These are phyloP conservation scores for Limenitis camilla DNA, from an alignment of 2,888 invertebrate genomes.

Conservation along the genomic window DNA sequence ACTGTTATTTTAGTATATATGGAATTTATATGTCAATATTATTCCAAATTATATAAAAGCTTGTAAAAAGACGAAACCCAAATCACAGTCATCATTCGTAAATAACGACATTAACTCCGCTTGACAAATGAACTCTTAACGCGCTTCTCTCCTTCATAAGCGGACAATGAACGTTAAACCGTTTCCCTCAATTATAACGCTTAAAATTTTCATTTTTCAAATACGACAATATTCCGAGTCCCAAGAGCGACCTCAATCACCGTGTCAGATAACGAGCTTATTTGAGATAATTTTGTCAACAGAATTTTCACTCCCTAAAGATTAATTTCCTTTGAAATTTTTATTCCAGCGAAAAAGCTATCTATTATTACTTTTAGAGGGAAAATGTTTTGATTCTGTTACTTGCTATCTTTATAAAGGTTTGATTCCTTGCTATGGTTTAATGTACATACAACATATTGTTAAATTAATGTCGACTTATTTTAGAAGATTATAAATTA, in stretches of 20 bases:
- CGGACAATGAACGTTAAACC: neutral
- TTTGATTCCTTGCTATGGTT: no score
- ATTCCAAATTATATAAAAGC: no score
- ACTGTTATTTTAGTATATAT: no score
- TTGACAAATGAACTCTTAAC: no score
- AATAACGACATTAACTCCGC: no score
- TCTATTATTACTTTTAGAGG: neutral
- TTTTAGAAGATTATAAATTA: no score
- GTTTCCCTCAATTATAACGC: neutral
- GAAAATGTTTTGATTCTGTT: neutral
- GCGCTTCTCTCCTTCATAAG: no score
- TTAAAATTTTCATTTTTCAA: constrained; percentile 4
- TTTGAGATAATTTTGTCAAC: constrained; percentile 11
- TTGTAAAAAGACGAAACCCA: no score
- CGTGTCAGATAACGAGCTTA: constrained; percentile 9
- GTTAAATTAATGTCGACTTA: no score
- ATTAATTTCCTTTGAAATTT: constrained; percentile 2
- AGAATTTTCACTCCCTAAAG: constrained; percentile 5
- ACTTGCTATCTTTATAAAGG: neutral
- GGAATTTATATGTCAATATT: no score
- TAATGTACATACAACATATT: no score
- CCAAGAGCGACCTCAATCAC: constrained; percentile 8
- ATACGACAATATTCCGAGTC: neutral
- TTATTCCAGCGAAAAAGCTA: neutral
- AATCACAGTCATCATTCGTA: no score